A percentile compares a stretch with the other conserved stretches of the same genome.
phyloP scores from a whole-genome alignment of 2,888 invertebrate species.

The Calliphora vomitoria region DNA sequence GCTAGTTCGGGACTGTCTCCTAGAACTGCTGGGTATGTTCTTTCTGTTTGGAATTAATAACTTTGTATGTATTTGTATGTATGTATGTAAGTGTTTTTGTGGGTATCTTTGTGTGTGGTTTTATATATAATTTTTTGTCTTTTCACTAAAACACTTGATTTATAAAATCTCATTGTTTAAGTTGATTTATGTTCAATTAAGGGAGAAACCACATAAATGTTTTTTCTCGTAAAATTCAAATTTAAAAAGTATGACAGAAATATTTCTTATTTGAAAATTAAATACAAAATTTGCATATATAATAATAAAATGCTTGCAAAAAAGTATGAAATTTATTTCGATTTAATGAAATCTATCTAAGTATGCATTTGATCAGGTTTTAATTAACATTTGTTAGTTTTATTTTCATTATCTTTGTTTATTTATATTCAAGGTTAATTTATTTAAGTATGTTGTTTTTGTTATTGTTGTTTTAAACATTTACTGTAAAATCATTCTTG shows the following conservation, averaged over 20 bases:
- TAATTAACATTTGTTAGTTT: slow-evolving; percentile 17
- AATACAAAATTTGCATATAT: not conserved
- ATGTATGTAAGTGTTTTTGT: slow-evolving; percentile 12
- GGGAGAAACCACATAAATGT: slow-evolving; percentile 39
- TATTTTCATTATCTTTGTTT: not conserved
- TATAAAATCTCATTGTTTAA: slow-evolving; percentile 56
- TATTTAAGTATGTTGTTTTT: not conserved
- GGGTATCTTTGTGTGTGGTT: slow-evolving; percentile 3
- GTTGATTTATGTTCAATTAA: slow-evolving; percentile 58
- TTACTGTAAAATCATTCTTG: slow-evolving; percentile 17
- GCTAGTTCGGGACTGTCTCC: no score
- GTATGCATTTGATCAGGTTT: not conserved
- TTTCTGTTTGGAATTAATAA: not conserved
- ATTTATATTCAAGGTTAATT: slow-evolving; percentile 45
- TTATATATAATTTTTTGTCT: slow-evolving; percentile 8
- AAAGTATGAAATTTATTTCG: not conserved
- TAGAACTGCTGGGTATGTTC: no score
- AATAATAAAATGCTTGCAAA: not conserved
- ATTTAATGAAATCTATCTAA: slow-evolving; percentile 12
- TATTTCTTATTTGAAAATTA: not conserved
- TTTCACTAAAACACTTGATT: slow-evolving; percentile 37
- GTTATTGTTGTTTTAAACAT: not conserved
- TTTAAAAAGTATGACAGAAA: not conserved
- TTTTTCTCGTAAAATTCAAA: not conserved
- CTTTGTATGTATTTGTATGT: not conserved